These are phyloP conservation scores for Atta cephalotes DNA, from an alignment of 1,140 invertebrate species.

Conservation along the genomic window DNA sequence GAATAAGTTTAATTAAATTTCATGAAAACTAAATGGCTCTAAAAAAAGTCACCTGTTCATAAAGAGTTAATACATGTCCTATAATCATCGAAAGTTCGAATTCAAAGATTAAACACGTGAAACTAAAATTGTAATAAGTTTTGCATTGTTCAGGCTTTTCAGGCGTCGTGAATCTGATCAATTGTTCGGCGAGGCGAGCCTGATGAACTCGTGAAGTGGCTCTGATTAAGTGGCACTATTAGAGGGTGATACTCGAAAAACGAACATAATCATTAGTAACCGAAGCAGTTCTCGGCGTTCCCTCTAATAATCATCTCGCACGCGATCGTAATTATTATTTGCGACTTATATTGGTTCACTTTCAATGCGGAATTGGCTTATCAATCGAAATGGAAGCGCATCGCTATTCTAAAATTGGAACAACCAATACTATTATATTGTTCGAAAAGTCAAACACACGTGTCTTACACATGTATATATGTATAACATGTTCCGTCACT, in stretches of 20 bases:
- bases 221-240: conserved; percentile 78
- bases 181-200: conserved; percentile 35
- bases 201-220: conserved; percentile 67
- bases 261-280: conserved; percentile 79
- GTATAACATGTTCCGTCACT: not conserved
- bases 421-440: not conserved
- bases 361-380: conserved; percentile 50
- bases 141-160: not conserved
- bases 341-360: conserved; percentile 59
- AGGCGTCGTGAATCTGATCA: not conserved
- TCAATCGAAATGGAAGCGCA: conserved; percentile 10
- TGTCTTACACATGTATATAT: not conserved
- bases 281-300: conserved; percentile 75
- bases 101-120: not conserved
- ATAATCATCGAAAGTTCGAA: not conserved
- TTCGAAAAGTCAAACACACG: conserved; percentile 13
- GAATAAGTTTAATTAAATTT: too few relatives aligned
- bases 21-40: too few relatives aligned
- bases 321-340: conserved; percentile 81
- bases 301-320: conserved; percentile 77
- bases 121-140: not conserved
- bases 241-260: conserved; percentile 75
- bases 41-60: too few relatives aligned
- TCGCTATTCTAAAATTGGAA: not conserved
- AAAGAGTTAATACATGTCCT: not conserved